phyloP scores from a whole-genome alignment of 2,797 vertebrate species.

The Merluccius polli region DNA sequence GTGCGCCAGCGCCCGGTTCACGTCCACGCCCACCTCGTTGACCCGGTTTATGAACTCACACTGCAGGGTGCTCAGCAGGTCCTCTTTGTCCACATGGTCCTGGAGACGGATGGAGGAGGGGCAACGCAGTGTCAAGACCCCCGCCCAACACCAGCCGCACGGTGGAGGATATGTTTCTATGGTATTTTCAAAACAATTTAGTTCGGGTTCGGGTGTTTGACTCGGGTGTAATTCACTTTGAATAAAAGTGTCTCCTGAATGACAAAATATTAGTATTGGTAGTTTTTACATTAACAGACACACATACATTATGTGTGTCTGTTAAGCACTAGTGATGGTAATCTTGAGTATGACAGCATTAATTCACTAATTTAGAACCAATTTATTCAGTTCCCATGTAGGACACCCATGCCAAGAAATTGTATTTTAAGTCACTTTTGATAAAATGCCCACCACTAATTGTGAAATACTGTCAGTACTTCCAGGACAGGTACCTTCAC shows the following conservation, averaged over 20 bases:
- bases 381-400: neutral
- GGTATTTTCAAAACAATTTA: neutral
- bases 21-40: slow-evolving; percentile 89
- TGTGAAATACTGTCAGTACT: too few species aligned
- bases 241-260: neutral
- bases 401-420: too few species aligned
- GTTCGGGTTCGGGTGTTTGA: too few species aligned
- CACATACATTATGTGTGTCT: neutral
- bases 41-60: slow-evolving; percentile 89
- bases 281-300: neutral
- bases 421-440: too few species aligned
- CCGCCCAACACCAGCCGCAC: neutral
- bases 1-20: slow-evolving; percentile 85
- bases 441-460: neutral
- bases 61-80: slow-evolving; percentile 80
- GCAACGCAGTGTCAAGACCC: neutral
- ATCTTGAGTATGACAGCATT: neutral
- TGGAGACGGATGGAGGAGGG: slow-evolving; percentile 31
- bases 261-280: neutral
- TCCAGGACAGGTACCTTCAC: too few species aligned
- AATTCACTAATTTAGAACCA: neutral
- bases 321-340: neutral
- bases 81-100: slow-evolving; percentile 88
- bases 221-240: neutral
- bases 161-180: neutral